Percentiles rank a stretch among this genome's conserved stretches.
Conservation (phyloP, 2,113 vertebrate genomes). For the Syngnathoides biaculeatus region DNA sequence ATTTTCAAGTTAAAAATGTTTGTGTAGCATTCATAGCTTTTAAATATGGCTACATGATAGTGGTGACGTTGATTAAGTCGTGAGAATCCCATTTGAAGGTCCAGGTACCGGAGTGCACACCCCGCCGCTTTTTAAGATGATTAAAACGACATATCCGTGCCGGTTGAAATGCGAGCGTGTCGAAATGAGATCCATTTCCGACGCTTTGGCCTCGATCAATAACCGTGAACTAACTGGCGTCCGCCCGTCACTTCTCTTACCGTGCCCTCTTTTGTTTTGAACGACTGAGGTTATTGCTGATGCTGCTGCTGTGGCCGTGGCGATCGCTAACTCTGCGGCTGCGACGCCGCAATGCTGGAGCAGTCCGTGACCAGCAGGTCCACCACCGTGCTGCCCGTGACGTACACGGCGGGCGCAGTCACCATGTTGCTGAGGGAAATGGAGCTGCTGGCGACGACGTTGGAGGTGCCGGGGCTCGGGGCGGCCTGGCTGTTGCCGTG, state of each 20-base stretch:
- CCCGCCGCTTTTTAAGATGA: neutral
- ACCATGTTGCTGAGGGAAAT: slow-evolving; percentile 72
- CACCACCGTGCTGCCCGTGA: slow-evolving; percentile 69
- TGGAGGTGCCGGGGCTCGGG: slow-evolving; percentile 55
- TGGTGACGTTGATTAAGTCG: too few relatives aligned
- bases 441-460: slow-evolving; percentile 56
- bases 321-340: slow-evolving; percentile 73
- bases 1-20: neutral
- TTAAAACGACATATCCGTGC: slow-evolving; percentile 42
- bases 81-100: too few relatives aligned
- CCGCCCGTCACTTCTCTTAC: slow-evolving; percentile 41
- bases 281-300: slow-evolving; percentile 38
- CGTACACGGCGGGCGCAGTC: slow-evolving; percentile 66
- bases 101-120: neutral
- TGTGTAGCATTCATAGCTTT: too few relatives aligned
- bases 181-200: slow-evolving; percentile 13
- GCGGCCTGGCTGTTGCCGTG: slow-evolving; percentile 59
- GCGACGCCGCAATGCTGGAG: slow-evolving; percentile 72
- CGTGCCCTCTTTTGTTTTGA: slow-evolving; percentile 28
- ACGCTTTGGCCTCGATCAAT: neutral
- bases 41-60: too few relatives aligned
- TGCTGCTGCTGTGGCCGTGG: neutral
- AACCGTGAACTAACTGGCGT: slow-evolving; percentile 39
- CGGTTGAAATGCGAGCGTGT: slow-evolving; percentile 40
- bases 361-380: slow-evolving; percentile 78